These are phyloP conservation scores for Micromys minutus DNA, from an alignment of 2,113 vertebrate species.

Conservation along the genomic window DNA sequence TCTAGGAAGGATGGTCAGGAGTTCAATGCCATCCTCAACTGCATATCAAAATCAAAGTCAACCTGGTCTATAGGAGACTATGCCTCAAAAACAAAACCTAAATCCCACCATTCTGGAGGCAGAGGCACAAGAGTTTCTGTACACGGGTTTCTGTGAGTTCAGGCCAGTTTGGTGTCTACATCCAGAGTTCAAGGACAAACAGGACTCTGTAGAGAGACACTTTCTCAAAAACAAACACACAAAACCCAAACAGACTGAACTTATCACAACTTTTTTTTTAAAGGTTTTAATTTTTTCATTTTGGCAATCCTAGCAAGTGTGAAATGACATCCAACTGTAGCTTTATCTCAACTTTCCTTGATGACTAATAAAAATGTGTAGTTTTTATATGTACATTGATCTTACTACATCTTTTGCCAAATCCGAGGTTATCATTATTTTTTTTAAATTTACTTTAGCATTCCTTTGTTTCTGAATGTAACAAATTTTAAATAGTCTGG, in stretches of 20 bases:
- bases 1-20: neutral
- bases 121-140: neutral
- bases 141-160: neutral
- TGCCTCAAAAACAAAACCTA: neutral
- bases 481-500: neutral
- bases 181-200: neutral
- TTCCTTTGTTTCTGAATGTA: neutral
- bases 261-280: neutral
- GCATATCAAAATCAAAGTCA: neutral
- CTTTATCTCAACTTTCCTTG: neutral
- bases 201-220: neutral
- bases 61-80: neutral
- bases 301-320: neutral
- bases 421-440: neutral
- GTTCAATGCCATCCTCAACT: neutral
- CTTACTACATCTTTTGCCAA: neutral
- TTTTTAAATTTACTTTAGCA: neutral
- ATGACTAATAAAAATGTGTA: neutral
- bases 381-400: neutral
- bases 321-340: neutral
- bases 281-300: neutral
- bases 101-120: neutral
- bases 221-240: neutral
- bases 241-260: neutral
- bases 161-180: neutral